Evolutionary conservation across 1,140 invertebrate genomes (phyloP), one percentile per base, ranked within the genome.

Genomic region (Polypedilum pembai): DNA sequence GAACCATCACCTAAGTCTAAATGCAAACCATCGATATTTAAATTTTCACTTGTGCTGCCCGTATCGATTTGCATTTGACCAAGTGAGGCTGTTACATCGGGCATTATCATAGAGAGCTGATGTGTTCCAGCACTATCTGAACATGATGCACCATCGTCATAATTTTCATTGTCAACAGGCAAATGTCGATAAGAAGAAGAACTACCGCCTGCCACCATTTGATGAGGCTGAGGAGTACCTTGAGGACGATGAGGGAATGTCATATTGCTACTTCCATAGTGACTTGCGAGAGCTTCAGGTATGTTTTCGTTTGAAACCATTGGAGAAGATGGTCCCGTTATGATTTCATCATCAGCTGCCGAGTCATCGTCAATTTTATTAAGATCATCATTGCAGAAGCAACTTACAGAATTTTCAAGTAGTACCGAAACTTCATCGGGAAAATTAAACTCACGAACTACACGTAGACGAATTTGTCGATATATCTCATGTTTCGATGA

Each of bases 381-480:
- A 56, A 76, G 74, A 17, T 76, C 75, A 72, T 79, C 79, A 41
- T 18, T 24, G 40, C 74, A 66, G 20, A 10, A 79, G 77, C 41
- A 80, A 69, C 74, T 76, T 78, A 80, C 77, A 63, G 80, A 82
- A 77, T 74, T 84, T 79, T 94, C 91, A 40, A 95, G 82, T 66
- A 94, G 86, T 82, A 96, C 92, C 0, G 94, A 92, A 10, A 95
- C 93, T 8, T 91, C 87, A 82, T 98, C 96, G 0, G 96, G 96
- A 56, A 96, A 86, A 80, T 95, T 95, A 82, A 96, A 95, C 82
- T 98, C 95, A 41, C 96, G 86, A 0, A 97, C 95, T 1, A 96
- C 94, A 7, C 94, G 86, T 75, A 98, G 82, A 69, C 94, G 89
- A 40, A 97, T 89, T 85, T 91, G 88, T 69, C 89, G 85, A 77